Percentiles rank a stretch among this genome's conserved stretches.
Evolutionary conservation across 1,140 invertebrate species (phyloP).

Genomic region (Batillaria attramentaria): DNA sequence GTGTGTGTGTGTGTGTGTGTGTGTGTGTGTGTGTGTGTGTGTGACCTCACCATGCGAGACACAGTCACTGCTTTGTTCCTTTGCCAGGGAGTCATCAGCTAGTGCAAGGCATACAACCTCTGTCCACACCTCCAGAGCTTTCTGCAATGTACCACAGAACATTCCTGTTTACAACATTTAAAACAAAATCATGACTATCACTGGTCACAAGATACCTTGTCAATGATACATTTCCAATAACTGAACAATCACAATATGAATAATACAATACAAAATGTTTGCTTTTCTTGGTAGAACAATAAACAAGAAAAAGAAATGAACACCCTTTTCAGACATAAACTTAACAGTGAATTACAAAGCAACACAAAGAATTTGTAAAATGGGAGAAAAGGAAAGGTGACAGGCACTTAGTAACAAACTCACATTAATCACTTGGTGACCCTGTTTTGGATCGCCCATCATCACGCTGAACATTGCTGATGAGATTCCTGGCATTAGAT

Average conservation of each 20-base stretch:
- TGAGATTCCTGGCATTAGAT: constrained; percentile 65
- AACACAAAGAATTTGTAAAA: not conserved
- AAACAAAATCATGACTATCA: not conserved
- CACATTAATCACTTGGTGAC: constrained; percentile 56
- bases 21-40: not conserved
- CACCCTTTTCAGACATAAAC: not conserved
- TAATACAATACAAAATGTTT: not conserved
- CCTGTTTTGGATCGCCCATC: constrained; percentile 64
- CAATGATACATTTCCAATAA: not conserved
- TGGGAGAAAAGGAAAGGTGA: not conserved
- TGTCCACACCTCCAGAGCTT: constrained; percentile 54
- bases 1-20: not conserved
- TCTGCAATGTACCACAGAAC: constrained; percentile 40
- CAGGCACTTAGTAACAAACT: constrained; percentile 4
- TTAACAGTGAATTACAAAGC: not conserved
- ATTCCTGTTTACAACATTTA: not conserved
- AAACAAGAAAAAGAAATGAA: not conserved
- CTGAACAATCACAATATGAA: too few relatives aligned
- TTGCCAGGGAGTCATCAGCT: constrained; percentile 37
- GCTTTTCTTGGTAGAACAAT: not conserved
- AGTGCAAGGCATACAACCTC: constrained; percentile 54
- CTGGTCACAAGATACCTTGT: not conserved
- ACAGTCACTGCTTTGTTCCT: not conserved
- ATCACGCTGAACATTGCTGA: constrained; percentile 58
- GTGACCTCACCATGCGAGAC: not conserved